Evolutionary conservation across 2,888 invertebrate genomes (phyloP), one percentile per base, ranked within the genome.

Genomic region (Tanytarsus gracilentus): DNA sequence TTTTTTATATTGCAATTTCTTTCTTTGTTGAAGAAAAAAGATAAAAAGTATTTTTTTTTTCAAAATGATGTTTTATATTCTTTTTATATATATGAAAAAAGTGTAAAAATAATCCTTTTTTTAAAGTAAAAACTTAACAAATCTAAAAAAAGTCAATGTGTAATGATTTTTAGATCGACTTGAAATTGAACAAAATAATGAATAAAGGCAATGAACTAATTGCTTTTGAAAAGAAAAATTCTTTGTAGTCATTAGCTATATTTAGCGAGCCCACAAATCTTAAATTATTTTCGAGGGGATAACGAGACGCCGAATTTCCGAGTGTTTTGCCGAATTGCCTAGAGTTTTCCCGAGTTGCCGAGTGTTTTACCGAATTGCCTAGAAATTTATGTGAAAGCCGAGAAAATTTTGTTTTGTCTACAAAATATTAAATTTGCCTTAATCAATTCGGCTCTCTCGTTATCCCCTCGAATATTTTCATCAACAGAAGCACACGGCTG

Each of bases 1-100:
- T 53, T 53, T 53, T 51, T 39, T 53, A 36, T 29, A 25, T 30
- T 51, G 51, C 29, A 51, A 51, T 30, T 51, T 49, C 49, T 30
- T 30, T 51, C 21, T 8, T 14, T 30, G 23, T 51, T 50, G 27
- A n/a, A n/a, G n/a, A n/a, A n/a, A n/a, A n/a, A n/a, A n/a, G n/a
- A 18, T 44, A 18, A 21, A 21, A 21, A 44, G 44, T 44, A 44
- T 44, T 44, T 21, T 44, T 44, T 44, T n/a, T n/a, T n/a, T n/a
- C n/a, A n/a, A n/a, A n/a, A n/a, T n/a, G 30, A 49, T 26, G 49
- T 49, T 49, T 49, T 16, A 27, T 27, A 44, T 44, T 44, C 11
- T 44, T 44, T 23, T 50, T 52, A 23, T 53, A 25, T 53, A 16
- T 51, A 8, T 14, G 9, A 26, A 18, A 51, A 16, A 51, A 51